A percentile compares a stretch with the other conserved stretches of the same genome.
These are phyloP conservation scores for Sorex fumeus DNA, from an alignment of 2,113 vertebrate species.

Conservation along the genomic window DNA sequence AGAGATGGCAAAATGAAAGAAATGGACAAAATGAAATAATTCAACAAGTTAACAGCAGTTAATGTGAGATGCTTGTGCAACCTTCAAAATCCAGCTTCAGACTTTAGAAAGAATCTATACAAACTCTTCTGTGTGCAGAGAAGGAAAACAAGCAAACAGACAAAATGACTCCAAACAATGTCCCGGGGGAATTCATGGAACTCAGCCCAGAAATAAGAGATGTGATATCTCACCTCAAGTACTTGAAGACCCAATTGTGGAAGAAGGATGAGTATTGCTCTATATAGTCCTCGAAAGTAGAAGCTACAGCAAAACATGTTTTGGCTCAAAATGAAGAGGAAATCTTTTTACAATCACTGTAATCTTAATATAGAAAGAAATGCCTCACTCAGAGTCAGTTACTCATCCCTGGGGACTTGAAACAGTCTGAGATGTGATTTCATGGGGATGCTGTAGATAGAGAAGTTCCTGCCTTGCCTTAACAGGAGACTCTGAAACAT, in stretches of 20 bases:
- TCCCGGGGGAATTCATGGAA: not conserved
- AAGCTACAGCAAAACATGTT: not conserved
- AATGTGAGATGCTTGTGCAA: not conserved
- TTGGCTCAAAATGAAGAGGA: constrained; percentile 17
- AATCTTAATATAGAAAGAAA: not conserved
- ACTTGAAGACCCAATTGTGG: not conserved
- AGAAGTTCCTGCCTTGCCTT: not conserved
- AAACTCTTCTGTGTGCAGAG: not conserved
- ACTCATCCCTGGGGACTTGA: not conserved
- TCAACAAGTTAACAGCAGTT: not conserved
- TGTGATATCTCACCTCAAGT: not conserved
- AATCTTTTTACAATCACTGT: not conserved
- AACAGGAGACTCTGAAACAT: not conserved
- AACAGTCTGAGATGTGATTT: not conserved
- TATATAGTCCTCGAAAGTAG: constrained; percentile 16
- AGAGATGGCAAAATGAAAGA: not conserved
- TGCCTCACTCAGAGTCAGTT: not conserved
- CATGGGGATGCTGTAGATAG: not conserved
- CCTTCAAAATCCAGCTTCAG: not conserved
- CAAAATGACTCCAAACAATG: constrained; percentile 28
- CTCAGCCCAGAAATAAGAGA: not conserved
- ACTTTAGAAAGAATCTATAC: not conserved
- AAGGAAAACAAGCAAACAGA: not conserved
- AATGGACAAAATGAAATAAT: not conserved
- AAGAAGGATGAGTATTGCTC: not conserved